These are phyloP conservation scores for Drosophila paranaensis DNA, from an alignment of 2,888 invertebrate species.

Conservation along the genomic window DNA sequence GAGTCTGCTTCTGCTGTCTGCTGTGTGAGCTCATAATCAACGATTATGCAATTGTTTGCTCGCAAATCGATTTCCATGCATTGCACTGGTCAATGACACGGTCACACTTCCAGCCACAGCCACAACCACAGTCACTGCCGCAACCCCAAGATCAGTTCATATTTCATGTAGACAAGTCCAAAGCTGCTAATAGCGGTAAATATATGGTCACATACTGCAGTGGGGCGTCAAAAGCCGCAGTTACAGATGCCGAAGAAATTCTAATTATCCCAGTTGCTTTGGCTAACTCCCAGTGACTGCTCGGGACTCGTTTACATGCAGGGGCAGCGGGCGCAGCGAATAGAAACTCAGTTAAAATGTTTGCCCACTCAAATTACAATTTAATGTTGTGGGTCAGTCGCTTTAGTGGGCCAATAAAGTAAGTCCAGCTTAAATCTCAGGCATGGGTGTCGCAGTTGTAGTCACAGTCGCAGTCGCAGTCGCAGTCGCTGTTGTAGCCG, in stretches of 20 bases:
- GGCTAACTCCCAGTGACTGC: conserved; percentile 19
- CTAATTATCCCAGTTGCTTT: conserved; percentile 63
- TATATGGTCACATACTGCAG: conserved; percentile 43
- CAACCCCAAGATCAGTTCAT: conserved; percentile 25
- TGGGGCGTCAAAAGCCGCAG: conserved; percentile 70
- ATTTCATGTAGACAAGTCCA: conserved; percentile 35
- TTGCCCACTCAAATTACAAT: conserved; percentile 80
- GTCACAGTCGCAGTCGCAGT: conserved; percentile 51
- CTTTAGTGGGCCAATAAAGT: conserved; percentile 78
- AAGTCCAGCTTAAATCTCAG: conserved; percentile 53
- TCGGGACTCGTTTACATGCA: conserved; percentile 38
- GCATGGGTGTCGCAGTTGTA: conserved; percentile 55
- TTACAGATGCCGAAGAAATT: conserved; percentile 45
- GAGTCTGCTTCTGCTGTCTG: background rate
- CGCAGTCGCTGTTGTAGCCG: conserved; percentile 37
- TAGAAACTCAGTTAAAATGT: conserved; percentile 71
- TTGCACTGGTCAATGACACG: conserved; percentile 68
- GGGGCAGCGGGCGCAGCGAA: conserved; percentile 11
- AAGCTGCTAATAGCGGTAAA: conserved; percentile 49
- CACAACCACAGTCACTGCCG: background rate
- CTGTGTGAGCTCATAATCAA: conserved; percentile 56
- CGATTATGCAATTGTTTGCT: conserved; percentile 71
- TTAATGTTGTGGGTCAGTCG: conserved; percentile 78
- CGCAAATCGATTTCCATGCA: conserved; percentile 74
- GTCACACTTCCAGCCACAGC: conserved; percentile 22